Conservation (phyloP, 2,113 vertebrate genomes). For the Felis chaus region DNA sequence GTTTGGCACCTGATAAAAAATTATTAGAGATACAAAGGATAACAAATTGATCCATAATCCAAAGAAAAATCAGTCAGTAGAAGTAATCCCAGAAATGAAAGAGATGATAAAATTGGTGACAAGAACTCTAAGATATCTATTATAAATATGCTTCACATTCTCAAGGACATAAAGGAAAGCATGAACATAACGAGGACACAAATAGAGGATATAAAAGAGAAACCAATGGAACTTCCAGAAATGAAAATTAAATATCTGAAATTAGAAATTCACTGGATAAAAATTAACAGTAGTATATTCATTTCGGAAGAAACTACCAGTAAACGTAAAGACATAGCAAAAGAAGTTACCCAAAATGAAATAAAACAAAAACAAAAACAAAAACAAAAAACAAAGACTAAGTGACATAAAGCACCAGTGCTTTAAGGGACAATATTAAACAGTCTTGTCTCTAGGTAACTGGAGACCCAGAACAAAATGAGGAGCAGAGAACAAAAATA, state of each 20-base stretch:
- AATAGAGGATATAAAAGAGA: neutral
- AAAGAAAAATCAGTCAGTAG: neutral
- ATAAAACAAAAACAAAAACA: no score
- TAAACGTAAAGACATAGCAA: neutral
- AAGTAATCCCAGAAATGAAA: neutral
- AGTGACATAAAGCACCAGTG: neutral
- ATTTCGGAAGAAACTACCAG: neutral
- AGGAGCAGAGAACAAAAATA: neutral
- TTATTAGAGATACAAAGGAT: neutral
- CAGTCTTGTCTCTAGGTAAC: neutral
- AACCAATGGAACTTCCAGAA: neutral
- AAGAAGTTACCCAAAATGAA: neutral
- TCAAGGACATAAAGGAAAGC: neutral
- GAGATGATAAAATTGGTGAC: neutral
- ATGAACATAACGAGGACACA: neutral
- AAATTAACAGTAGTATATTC: neutral
- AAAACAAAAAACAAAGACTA: neutral
- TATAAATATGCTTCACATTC: neutral
- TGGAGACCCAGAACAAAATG: neutral
- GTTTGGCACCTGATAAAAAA: neutral
- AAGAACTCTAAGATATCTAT: neutral
- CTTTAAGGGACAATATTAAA: neutral
- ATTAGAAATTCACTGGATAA: neutral
- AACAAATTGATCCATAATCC: neutral
- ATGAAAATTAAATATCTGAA: neutral